A percentile compares a stretch with the other conserved stretches of the same genome.
Evolutionary conservation across 2,113 vertebrate genomes (phyloP).

Genomic region (Polyodon spathula): DNA sequence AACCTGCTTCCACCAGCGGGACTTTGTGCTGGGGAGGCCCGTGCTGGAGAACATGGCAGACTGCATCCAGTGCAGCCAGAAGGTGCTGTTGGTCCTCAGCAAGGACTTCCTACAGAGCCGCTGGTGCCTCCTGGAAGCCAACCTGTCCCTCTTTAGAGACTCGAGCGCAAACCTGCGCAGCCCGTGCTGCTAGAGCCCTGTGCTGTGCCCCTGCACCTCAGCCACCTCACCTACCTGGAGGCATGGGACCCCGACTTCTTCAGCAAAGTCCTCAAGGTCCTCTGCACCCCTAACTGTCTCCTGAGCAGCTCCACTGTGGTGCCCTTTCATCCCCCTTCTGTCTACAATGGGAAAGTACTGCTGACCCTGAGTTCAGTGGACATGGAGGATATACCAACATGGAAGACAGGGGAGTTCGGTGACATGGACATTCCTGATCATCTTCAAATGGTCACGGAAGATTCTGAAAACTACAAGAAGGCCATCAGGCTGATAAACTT

Average conservation of each 20-base stretch:
- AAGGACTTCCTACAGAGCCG: slow-evolving; percentile 46
- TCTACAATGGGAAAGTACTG: slow-evolving; percentile 45
- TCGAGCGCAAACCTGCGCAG: slow-evolving; percentile 40
- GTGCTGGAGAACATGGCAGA: slow-evolving; percentile 50
- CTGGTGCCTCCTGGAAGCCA: slow-evolving; percentile 50
- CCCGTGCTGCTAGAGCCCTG: slow-evolving; percentile 40
- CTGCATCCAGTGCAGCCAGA: slow-evolving; percentile 49
- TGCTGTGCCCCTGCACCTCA: slow-evolving; percentile 39
- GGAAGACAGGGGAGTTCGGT: slow-evolving; percentile 38
- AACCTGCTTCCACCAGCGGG: slow-evolving; percentile 42
- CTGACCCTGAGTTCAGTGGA: slow-evolving; percentile 33
- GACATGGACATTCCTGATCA: slow-evolving; percentile 38
- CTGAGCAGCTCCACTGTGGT: slow-evolving; percentile 28
- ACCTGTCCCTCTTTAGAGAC: slow-evolving; percentile 45
- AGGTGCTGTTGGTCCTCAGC: slow-evolving; percentile 47
- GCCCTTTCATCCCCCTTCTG: slow-evolving; percentile 27
- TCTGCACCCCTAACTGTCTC: slow-evolving; percentile 30
- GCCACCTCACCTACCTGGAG: slow-evolving; percentile 50
- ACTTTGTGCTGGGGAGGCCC: slow-evolving; percentile 40
- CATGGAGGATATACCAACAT: slow-evolving; percentile 24
- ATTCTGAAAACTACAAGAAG: slow-evolving; percentile 27
- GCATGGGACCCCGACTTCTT: slow-evolving; percentile 27
- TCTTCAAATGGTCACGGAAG: slow-evolving; percentile 34
- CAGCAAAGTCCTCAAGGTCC: slow-evolving; percentile 32
- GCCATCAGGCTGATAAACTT: slow-evolving; percentile 36